phyloP scores from a whole-genome alignment of 2,888 invertebrate species.

The Caenorhabditis sulstoni region DNA sequence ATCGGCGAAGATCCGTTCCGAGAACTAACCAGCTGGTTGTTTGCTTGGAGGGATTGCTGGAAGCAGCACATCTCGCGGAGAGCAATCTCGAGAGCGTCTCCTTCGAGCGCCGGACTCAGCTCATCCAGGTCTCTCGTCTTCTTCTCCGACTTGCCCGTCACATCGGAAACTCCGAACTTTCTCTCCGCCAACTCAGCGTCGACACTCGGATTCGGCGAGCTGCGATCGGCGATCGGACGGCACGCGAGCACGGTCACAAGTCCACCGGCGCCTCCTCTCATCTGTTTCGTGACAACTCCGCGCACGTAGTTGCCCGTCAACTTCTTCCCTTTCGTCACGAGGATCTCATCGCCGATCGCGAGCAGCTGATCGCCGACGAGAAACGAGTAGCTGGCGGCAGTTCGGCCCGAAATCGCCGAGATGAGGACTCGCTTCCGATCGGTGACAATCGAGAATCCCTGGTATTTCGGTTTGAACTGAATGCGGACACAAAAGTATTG shows the following conservation, averaged over 20 bases:
- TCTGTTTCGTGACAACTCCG: too few relatives aligned
- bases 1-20: not conserved
- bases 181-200: conserved; percentile 16
- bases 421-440: not conserved
- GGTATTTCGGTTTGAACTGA: not conserved
- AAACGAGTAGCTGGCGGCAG: conserved; percentile 13
- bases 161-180: too few relatives aligned
- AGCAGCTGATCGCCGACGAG: conserved; percentile 32
- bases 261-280: too few relatives aligned
- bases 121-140: too few relatives aligned
- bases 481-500: too few relatives aligned
- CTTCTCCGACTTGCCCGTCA: too few relatives aligned
- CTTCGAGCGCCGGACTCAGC: too few relatives aligned
- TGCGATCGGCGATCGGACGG: conserved; percentile 25
- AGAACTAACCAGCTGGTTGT: not conserved
- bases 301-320: too few relatives aligned
- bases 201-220: conserved; percentile 34
- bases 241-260: conserved; percentile 19
- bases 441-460: not conserved
- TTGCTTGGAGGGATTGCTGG: too few relatives aligned
- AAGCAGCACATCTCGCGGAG: too few relatives aligned
- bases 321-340: not conserved
- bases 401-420: too few relatives aligned
- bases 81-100: too few relatives aligned
- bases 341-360: conserved; percentile 8